Conservation (phyloP, 1,140 invertebrate genomes). For the Tetragonula clypearis region DNA sequence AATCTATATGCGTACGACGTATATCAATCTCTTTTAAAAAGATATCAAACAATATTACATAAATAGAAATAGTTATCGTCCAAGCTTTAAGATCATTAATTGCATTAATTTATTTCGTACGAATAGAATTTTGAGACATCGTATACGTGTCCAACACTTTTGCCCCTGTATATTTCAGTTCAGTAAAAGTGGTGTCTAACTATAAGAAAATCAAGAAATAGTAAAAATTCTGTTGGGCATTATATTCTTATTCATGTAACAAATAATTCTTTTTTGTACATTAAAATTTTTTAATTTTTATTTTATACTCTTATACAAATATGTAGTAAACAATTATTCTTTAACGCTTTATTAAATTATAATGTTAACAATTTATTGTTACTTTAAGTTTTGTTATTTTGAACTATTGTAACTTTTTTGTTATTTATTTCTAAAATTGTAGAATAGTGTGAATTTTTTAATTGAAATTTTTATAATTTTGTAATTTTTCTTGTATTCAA, state of each 20-base stretch:
- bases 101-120: neutral
- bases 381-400: no score
- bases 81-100: conserved; percentile 1
- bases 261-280: neutral
- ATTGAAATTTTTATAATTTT: neutral
- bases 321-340: neutral
- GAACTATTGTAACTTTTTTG: no score
- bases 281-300: neutral
- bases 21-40: conserved; percentile 34
- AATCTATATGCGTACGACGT: conserved; percentile 55
- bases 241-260: neutral
- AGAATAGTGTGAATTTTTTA: no score
- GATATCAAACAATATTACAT: conserved; percentile 58
- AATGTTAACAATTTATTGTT: neutral
- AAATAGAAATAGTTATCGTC: conserved; percentile 53
- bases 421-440: neutral
- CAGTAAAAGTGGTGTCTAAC: conserved; percentile 35
- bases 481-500: neutral
- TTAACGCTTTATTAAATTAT: neutral
- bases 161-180: conserved; percentile 12
- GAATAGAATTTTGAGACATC: neutral
- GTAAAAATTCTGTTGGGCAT: neutral
- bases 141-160: conserved; percentile 1
- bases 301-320: neutral
- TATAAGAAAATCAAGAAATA: conserved; percentile 12